A percentile compares a stretch with the other conserved stretches of the same genome.
These are phyloP conservation scores for Pluvialis apricaria DNA, from an alignment of 2,113 vertebrate species.

Conservation along the genomic window DNA sequence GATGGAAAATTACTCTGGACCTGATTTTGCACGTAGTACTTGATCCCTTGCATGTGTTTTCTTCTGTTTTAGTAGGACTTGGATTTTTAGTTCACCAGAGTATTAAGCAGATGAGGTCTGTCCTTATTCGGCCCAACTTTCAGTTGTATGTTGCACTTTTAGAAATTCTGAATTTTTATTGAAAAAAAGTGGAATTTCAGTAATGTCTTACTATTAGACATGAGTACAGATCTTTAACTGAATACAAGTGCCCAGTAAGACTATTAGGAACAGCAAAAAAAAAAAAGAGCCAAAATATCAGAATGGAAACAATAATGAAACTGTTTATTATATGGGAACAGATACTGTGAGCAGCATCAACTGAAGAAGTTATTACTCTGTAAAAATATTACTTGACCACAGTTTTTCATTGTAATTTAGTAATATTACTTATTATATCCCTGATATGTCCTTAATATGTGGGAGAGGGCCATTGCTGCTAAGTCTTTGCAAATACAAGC, in stretches of 20 bases:
- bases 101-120: neutral
- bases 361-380: neutral
- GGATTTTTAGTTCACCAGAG: neutral
- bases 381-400: neutral
- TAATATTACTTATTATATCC: neutral
- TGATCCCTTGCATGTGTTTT: neutral
- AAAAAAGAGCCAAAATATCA: neutral
- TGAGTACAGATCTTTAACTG: neutral
- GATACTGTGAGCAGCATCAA: neutral
- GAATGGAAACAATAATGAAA: neutral
- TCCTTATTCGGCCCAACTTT: neutral
- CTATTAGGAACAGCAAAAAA: neutral
- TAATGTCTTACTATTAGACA: neutral
- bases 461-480: neutral
- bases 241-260: neutral
- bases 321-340: neutral
- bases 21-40: neutral
- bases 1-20: neutral
- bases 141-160: neutral
- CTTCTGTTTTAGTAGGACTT: neutral
- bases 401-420: neutral
- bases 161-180: neutral
- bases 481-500: neutral
- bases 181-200: neutral
- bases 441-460: neutral